Conservation (phyloP, 2,797 vertebrate genomes). For the Clamator glandarius region DNA sequence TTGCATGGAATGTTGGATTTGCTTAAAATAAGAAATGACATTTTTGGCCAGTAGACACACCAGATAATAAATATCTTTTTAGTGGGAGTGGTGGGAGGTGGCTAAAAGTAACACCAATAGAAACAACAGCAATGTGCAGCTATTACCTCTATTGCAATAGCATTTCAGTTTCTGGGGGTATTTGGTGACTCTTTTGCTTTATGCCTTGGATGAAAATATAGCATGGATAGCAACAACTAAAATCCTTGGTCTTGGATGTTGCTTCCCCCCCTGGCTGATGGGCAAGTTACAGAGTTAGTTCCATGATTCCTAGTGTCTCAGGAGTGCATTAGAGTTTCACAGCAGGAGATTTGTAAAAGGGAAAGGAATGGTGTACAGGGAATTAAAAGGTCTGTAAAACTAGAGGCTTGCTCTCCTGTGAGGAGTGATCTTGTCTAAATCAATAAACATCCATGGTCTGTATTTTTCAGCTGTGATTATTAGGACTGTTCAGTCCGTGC, state of each 20-base stretch:
- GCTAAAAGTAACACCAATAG: background rate
- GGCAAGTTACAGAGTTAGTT: slow-evolving; percentile 36
- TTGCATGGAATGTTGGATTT: background rate
- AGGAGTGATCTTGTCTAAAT: slow-evolving; percentile 69
- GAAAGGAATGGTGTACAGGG: slow-evolving; percentile 56
- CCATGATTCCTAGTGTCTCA: slow-evolving; percentile 41
- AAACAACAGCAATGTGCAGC: background rate
- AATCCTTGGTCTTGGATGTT: background rate
- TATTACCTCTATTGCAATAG: background rate
- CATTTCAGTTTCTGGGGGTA: background rate
- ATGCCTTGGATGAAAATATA: background rate
- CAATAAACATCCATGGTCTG: slow-evolving; percentile 43
- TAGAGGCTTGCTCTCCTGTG: slow-evolving; percentile 38
- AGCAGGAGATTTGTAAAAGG: slow-evolving; percentile 73
- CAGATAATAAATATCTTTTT: background rate
- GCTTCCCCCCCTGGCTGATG: slow-evolving; percentile 33
- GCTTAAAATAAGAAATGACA: background rate
- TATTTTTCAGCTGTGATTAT: slow-evolving; percentile 52
- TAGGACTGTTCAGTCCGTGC: slow-evolving; percentile 1
- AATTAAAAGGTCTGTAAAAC: slow-evolving; percentile 73
- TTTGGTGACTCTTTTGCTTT: background rate
- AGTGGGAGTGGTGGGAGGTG: background rate
- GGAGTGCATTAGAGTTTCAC: slow-evolving; percentile 64
- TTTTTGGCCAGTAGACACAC: background rate
- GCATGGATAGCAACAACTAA: background rate